Base-by-base conservation (phyloP, 2,888 invertebrate species). In the Hypselothyrea guttata region DNA sequence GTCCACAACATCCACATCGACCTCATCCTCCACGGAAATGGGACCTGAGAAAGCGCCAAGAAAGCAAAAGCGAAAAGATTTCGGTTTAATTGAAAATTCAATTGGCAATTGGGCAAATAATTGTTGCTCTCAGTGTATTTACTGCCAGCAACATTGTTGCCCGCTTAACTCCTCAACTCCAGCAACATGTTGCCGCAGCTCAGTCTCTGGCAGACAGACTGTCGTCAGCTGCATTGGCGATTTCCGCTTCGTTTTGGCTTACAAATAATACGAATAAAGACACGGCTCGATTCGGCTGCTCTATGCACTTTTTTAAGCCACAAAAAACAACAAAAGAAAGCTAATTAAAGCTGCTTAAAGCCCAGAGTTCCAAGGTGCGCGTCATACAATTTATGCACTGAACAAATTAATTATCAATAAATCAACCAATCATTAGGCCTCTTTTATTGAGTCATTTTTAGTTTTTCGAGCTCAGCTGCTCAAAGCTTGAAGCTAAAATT, bases 1-100 rank as follows among this genome's bases (percentile, higher is more conserved):
- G 87, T 93, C 93, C 74, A 93, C 93, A 45, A 94, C 93, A 88
- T 94, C 93, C 68, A 93, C 93, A 84, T 93, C 94, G 37, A 93
- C 93, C 53, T 94, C 93, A 83, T 93, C 93, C 71, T 93, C 93
- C 31, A 90, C 88, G 35, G 90, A 89, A 85, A 89, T 90, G 63
- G 90, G 90, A 85, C 90, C 90, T 82, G 87, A 75, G 66, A 87
- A 75, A 34, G 9, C 22, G 7, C 11, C 33, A 51, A 42, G 33
- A 55, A 27, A 30, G 16, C 8, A 45, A 47, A 37, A 37, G 13
- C 33, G 37, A 13, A 33, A 41, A 35, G n/a, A 16, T 4, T 22
- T 31, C 30, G 13, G 11, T 27, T 16, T 59, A 66, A 66, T 68
- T 51, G 41, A 48, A 51, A 60, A 71, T 69, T 66, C 35, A 7